A percentile compares a stretch with the other conserved stretches of the same genome.
Evolutionary conservation across 2,797 vertebrate genomes (phyloP).

Genomic region (Microhierax caerulescens): DNA sequence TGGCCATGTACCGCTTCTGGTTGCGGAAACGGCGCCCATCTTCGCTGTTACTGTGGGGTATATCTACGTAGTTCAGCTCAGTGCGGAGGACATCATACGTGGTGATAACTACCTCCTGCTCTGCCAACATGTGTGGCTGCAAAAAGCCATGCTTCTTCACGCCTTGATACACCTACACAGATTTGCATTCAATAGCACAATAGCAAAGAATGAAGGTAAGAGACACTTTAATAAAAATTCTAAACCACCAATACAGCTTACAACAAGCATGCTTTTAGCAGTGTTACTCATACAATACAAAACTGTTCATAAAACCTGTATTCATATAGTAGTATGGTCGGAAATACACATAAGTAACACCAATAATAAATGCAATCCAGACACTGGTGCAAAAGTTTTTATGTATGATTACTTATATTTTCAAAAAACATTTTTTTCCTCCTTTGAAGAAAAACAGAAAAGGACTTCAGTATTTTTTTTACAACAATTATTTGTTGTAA

Average conservation of each 20-base stretch:
- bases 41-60: constrained; percentile 95
- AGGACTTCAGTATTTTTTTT: background rate
- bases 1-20: constrained; percentile 97
- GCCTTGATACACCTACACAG: constrained; percentile 90
- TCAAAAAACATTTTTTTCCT: background rate
- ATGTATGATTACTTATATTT: background rate
- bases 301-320: background rate
- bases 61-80: constrained; percentile 96
- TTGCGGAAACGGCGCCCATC: constrained; percentile 94
- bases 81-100: constrained; percentile 95
- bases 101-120: constrained; percentile 97
- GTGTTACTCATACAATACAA: background rate
- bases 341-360: background rate
- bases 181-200: background rate
- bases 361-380: background rate
- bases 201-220: background rate
- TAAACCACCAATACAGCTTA: background rate
- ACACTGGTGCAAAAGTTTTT: background rate
- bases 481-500: background rate
- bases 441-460: background rate
- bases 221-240: background rate
- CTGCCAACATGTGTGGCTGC: constrained; percentile 91
- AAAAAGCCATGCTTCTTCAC: constrained; percentile 98
- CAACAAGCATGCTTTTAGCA: background rate
- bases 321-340: background rate